These are phyloP conservation scores for Tenebrosternarchus preto DNA, from an alignment of 2,113 vertebrate genomes.

Conservation along the genomic window DNA sequence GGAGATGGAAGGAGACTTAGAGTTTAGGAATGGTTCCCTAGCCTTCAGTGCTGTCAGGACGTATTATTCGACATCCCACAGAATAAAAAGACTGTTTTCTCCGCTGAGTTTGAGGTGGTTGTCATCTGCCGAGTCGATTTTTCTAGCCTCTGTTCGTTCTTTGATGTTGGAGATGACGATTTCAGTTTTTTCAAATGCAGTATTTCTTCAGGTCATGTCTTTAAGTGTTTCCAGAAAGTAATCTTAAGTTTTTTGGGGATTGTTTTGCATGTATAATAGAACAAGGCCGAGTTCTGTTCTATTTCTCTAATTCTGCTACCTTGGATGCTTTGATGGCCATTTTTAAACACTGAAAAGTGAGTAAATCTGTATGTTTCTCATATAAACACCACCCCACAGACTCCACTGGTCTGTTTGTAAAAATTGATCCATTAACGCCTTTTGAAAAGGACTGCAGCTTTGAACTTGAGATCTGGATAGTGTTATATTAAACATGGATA, in stretches of 20 bases:
- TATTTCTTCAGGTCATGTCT: no score
- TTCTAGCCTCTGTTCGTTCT: neutral
- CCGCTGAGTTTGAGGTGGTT: neutral
- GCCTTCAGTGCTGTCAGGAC: constrained; percentile 14
- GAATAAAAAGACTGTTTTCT: no score
- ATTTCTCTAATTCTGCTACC: neutral
- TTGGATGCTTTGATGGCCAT: neutral
- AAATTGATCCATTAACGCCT: neutral
- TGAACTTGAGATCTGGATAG: neutral
- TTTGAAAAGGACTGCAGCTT: neutral
- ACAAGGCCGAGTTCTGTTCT: neutral
- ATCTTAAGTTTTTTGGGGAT: neutral
- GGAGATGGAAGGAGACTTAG: neutral
- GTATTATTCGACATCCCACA: neutral
- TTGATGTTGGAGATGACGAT: neutral
- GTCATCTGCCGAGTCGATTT: neutral
- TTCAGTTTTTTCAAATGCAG: no score
- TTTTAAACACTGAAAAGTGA: neutral
- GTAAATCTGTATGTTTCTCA: no score
- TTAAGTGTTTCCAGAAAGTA: no score
- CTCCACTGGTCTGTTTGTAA: no score
- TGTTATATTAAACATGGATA: neutral
- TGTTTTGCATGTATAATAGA: neutral
- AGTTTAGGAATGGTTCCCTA: neutral
- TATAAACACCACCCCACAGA: no score